Conservation (phyloP, 2,797 vertebrate species). For the Etheostoma perlongum region DNA sequence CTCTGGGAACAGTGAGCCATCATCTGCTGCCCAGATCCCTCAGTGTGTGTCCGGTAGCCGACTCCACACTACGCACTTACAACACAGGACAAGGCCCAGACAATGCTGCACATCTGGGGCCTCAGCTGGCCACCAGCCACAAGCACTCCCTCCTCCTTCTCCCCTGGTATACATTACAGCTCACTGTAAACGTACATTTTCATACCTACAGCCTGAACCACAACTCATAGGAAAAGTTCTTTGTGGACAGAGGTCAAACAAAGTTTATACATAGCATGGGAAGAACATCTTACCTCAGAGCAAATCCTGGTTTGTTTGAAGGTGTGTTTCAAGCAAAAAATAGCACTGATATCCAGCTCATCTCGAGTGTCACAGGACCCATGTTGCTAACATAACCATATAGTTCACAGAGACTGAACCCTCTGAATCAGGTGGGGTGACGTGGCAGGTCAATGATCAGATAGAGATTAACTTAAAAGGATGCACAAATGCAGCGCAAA, state of each 20-base stretch:
- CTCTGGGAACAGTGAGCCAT: slow-evolving; percentile 45
- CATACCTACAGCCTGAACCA: slow-evolving; percentile 55
- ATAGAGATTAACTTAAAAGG: slow-evolving; percentile 6
- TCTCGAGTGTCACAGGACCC: slow-evolving; percentile 39
- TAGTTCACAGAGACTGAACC: slow-evolving; percentile 16
- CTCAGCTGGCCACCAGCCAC: slow-evolving; percentile 70
- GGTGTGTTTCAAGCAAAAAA: slow-evolving; percentile 39
- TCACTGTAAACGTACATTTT: slow-evolving; percentile 65
- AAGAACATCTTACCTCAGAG: slow-evolving; percentile 33
- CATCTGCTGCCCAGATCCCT: slow-evolving; percentile 78
- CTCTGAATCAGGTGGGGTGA: slow-evolving; percentile 5
- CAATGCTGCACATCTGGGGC: slow-evolving; percentile 77
- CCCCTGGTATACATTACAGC: slow-evolving; percentile 61
- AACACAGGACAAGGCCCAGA: slow-evolving; percentile 74
- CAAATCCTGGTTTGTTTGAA: slow-evolving; percentile 45
- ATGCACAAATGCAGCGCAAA: slow-evolving; percentile 15
- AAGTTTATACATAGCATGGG: slow-evolving; percentile 53
- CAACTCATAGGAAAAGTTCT: slow-evolving; percentile 50
- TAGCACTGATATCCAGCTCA: slow-evolving; percentile 25
- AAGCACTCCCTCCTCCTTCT: slow-evolving; percentile 50
- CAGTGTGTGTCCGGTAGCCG: slow-evolving; percentile 72
- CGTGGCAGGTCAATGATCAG: slow-evolving; percentile 14
- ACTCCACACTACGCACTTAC: slow-evolving; percentile 65
- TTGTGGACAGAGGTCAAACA: slow-evolving; percentile 56
- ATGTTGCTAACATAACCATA: slow-evolving; percentile 14